These are phyloP conservation scores for Pseudoips prasinana DNA, from an alignment of 2,888 invertebrate genomes.

Conservation along the genomic window DNA sequence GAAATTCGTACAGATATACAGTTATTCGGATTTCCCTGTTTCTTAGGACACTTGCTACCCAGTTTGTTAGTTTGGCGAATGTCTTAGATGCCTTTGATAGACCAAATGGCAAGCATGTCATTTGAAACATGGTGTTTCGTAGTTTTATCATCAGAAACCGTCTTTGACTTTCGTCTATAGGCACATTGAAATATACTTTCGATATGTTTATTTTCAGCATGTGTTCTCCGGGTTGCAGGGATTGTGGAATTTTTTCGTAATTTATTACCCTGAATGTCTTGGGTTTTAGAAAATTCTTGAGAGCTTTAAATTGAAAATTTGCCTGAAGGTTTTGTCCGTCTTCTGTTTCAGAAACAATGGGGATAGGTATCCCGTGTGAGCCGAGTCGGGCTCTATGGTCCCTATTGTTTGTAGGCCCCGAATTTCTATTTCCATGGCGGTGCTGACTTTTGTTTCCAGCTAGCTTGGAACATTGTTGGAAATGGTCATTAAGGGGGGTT, in stretches of 20 bases:
- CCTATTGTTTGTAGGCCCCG: background rate
- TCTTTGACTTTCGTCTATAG: constrained; percentile 10
- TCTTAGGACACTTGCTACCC: background rate
- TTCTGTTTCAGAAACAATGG: constrained; percentile 17
- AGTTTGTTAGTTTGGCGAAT: background rate
- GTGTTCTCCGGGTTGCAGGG: constrained; percentile 8
- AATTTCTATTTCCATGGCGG: background rate
- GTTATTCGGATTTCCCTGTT: background rate
- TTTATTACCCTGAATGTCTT: constrained; percentile 13
- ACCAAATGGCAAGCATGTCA: background rate
- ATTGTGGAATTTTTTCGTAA: constrained; percentile 7
- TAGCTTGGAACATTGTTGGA: background rate
- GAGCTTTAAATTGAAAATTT: constrained; percentile 1
- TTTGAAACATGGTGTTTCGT: background rate
- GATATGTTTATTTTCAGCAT: constrained; percentile 22
- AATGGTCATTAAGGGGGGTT: background rate
- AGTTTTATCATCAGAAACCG: constrained; percentile 12
- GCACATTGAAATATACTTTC: constrained; percentile 14
- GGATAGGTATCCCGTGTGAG: background rate
- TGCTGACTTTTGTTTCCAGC: background rate
- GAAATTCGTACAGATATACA: background rate
- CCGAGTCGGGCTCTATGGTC: background rate
- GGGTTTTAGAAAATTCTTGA: constrained; percentile 11
- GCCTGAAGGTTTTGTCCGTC: constrained; percentile 8
- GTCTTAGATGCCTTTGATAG: background rate